Evolutionary conservation across 2,797 vertebrate species (phyloP).

Genomic region (Myiotriccus ornatus): DNA sequence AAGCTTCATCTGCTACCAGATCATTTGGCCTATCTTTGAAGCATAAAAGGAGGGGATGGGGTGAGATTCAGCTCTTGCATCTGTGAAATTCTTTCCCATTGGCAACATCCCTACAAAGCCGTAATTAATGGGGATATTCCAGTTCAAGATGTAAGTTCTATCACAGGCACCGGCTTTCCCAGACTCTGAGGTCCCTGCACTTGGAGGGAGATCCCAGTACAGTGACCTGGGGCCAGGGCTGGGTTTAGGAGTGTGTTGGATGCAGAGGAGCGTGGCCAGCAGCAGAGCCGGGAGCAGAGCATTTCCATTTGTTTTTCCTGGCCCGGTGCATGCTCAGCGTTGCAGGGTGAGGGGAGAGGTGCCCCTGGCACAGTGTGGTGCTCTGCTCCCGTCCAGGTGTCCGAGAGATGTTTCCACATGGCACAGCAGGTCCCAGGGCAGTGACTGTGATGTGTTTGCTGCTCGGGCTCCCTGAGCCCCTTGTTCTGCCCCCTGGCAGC

Average conservation of each 20-base stretch:
- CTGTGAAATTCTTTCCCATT: not conserved
- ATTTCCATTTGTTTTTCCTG: not conserved
- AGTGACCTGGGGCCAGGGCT: not conserved
- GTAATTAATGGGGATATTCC: not conserved
- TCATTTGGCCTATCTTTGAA: not conserved
- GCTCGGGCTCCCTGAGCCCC: not conserved
- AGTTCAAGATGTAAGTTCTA: not conserved
- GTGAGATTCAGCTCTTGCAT: not conserved
- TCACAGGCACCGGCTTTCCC: not conserved
- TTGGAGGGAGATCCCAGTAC: not conserved
- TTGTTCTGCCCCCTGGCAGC: accelerated
- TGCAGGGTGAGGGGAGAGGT: not conserved
- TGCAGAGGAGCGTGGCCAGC: accelerated
- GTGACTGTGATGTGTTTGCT: accelerated
- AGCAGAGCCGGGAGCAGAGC: not conserved
- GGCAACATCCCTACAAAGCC: not conserved
- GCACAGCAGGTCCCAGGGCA: not conserved
- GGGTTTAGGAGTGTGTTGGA: not conserved
- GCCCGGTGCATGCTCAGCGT: accelerated
- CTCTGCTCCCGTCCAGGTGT: not conserved
- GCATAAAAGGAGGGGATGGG: not conserved
- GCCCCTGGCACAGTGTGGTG: accelerated
- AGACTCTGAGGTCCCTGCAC: not conserved
- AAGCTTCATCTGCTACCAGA: not conserved
- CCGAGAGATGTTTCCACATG: accelerated